These are phyloP conservation scores for Papilio glaucus DNA, from an alignment of 1,140 invertebrate species.

Conservation along the genomic window DNA sequence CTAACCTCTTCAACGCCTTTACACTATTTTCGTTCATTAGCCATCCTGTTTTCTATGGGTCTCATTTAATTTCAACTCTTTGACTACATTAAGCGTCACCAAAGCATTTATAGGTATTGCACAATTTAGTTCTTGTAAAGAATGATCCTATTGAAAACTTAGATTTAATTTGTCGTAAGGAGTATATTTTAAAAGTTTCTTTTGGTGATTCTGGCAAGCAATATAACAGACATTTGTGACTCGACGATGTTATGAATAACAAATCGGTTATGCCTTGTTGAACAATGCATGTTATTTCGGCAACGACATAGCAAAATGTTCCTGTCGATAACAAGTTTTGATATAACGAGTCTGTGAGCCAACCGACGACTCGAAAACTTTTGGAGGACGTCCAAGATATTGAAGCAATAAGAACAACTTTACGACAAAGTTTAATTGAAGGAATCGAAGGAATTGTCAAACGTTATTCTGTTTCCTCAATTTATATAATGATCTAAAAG, in stretches of 20 bases:
- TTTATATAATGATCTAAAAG: background rate
- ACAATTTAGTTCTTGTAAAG: too few species aligned
- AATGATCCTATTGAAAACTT: background rate
- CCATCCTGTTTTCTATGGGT: too few species aligned
- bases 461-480: conserved; percentile 11
- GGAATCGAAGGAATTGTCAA: conserved; percentile 5
- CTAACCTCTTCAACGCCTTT: background rate
- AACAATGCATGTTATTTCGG: conserved; percentile 37
- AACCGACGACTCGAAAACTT: conserved; percentile 31
- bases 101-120: too few species aligned
- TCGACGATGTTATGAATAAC: conserved; percentile 36
- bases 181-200: conserved; percentile 28
- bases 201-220: conserved; percentile 13
- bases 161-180: too few species aligned
- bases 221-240: conserved; percentile 24
- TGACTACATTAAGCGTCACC: too few species aligned
- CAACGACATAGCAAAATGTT: conserved; percentile 37
- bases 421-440: conserved; percentile 26
- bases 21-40: background rate
- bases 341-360: conserved; percentile 36
- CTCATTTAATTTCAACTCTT: too few species aligned
- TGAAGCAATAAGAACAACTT: conserved; percentile 33
- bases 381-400: conserved; percentile 34
- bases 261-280: conserved; percentile 35
- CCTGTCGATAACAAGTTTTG: conserved; percentile 38